A percentile compares a stretch with the other conserved stretches of the same genome.
phyloP scores from a whole-genome alignment of 1,140 invertebrate genomes.

The Neoseiulus cucumeris region DNA sequence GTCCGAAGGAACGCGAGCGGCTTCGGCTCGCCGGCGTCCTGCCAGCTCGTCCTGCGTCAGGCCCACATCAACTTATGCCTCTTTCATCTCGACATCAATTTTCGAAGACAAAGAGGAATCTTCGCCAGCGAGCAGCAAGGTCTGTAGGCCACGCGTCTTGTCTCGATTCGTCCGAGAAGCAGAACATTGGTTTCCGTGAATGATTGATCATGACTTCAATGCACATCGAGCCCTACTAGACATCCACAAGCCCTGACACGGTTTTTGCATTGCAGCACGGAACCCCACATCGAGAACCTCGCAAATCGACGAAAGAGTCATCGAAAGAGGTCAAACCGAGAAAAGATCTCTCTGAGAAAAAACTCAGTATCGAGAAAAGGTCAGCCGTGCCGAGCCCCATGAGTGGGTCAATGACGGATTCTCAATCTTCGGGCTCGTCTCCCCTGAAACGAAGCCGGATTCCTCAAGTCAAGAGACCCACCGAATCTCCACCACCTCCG shows the following conservation, averaged over 20 bases:
- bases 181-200: too few species aligned
- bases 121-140: neutral
- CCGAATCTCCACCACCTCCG: neutral
- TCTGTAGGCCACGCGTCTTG: neutral
- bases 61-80: neutral
- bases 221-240: too few species aligned
- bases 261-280: too few species aligned
- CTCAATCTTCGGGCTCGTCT: neutral
- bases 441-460: neutral
- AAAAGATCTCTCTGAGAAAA: too few species aligned
- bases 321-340: too few species aligned
- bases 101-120: slow-evolving; percentile 6
- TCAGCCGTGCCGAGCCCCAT: neutral
- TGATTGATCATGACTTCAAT: too few species aligned
- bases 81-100: slow-evolving; percentile 3
- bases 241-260: too few species aligned
- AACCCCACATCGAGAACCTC: too few species aligned
- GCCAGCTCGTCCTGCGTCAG: neutral
- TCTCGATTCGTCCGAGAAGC: too few species aligned
- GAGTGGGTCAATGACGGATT: neutral
- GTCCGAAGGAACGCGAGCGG: neutral
- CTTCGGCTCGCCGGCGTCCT: neutral
- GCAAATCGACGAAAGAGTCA: too few species aligned
- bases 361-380: neutral
- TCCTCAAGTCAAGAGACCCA: neutral